Conservation (phyloP, 2,888 invertebrate genomes). For the Drosophila mettleri region DNA sequence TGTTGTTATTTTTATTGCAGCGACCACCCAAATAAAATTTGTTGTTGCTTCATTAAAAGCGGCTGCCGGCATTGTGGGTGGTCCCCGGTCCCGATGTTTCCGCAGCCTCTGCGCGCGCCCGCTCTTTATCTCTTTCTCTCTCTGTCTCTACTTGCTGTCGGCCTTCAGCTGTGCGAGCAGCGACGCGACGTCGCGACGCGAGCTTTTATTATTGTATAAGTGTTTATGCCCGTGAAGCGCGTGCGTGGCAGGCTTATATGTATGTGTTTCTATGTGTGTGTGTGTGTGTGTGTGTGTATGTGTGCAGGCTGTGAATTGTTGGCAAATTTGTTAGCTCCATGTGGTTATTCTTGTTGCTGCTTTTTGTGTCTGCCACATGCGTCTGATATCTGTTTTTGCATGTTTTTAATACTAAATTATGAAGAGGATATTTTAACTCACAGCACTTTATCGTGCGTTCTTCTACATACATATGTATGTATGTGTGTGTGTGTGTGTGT, state of each 20-base stretch:
- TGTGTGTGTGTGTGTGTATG: slow-evolving; percentile 32
- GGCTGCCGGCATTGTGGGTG: slow-evolving; percentile 74
- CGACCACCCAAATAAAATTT: slow-evolving; percentile 70
- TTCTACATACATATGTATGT: background rate
- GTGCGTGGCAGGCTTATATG: slow-evolving; percentile 62
- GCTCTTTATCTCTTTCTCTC: background rate
- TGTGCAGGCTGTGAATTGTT: slow-evolving; percentile 69
- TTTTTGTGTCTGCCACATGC: slow-evolving; percentile 49
- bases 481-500: background rate
- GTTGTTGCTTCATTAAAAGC: slow-evolving; percentile 74
- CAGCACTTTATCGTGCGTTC: slow-evolving; percentile 6
- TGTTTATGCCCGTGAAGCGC: slow-evolving; percentile 49
- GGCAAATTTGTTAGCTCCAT: slow-evolving; percentile 76
- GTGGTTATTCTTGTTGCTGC: slow-evolving; percentile 37
- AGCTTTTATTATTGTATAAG: slow-evolving; percentile 59
- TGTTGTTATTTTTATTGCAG: slow-evolving; percentile 56
- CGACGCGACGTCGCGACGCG: slow-evolving; percentile 40
- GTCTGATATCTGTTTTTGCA: slow-evolving; percentile 76
- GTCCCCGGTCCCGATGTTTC: slow-evolving; percentile 49
- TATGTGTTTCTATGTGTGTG: slow-evolving; percentile 22
- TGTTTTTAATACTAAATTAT: slow-evolving; percentile 73
- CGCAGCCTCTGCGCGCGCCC: slow-evolving; percentile 2
- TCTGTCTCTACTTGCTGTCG: slow-evolving; percentile 46
- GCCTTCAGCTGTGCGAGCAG: slow-evolving; percentile 64
- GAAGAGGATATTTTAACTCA: slow-evolving; percentile 56